Percentiles rank a stretch among this genome's conserved stretches.
Conservation (phyloP, 2,113 vertebrate species). For the Gambusia affinis region DNA sequence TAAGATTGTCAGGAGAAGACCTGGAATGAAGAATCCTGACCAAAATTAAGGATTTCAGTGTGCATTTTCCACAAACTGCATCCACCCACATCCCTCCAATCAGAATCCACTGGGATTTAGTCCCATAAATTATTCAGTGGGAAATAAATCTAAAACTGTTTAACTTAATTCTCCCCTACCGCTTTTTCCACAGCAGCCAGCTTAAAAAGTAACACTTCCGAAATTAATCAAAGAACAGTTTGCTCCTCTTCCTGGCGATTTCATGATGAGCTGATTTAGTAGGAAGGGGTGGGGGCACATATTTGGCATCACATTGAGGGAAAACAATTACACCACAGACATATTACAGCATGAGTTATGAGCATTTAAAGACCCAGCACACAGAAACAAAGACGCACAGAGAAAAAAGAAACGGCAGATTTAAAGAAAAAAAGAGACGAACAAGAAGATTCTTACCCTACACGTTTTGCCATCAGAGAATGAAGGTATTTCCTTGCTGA, state of each 20-base stretch:
- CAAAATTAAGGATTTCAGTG: not conserved
- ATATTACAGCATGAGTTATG: constrained; percentile 46
- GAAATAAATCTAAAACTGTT: constrained; percentile 47
- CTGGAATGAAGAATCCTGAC: not conserved
- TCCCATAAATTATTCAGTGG: constrained; percentile 84
- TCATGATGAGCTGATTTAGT: constrained; percentile 34
- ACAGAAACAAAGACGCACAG: constrained; percentile 31
- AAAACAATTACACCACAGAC: constrained; percentile 39
- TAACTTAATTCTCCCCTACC: constrained; percentile 26
- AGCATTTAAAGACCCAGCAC: constrained; percentile 41
- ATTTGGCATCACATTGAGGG: constrained; percentile 33
- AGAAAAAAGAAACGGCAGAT: constrained; percentile 48
- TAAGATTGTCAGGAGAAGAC: not conserved
- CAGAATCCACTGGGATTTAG: constrained; percentile 64
- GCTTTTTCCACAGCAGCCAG: constrained; percentile 22
- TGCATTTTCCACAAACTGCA: constrained; percentile 7
- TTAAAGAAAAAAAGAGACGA: constrained; percentile 43
- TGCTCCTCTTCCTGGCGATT: constrained; percentile 10
- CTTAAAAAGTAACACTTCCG: constrained; percentile 39
- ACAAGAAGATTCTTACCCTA: constrained; percentile 87
- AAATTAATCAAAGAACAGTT: constrained; percentile 48
- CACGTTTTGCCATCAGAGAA: constrained; percentile 89
- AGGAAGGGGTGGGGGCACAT: not conserved
- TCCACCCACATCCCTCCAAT: constrained; percentile 27
- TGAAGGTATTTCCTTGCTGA: constrained; percentile 93